These are phyloP conservation scores for Heliconius erato DNA, from an alignment of 2,888 invertebrate species.

Conservation along the genomic window DNA sequence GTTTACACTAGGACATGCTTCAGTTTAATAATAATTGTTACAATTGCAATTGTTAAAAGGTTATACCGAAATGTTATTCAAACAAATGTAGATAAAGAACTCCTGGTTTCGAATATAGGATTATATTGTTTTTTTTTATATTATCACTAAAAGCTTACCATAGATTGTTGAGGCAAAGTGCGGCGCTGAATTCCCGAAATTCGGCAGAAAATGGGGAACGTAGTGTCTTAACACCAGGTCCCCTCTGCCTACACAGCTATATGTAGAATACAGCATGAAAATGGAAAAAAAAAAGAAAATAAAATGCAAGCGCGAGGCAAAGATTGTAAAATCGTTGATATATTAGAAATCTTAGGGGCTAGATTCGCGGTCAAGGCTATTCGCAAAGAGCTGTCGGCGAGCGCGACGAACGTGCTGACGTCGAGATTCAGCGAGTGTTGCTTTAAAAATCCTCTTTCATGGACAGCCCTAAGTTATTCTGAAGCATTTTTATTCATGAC, in stretches of 20 bases:
- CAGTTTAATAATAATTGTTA: background rate
- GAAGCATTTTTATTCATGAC: conserved; percentile 38
- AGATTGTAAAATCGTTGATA: conserved; percentile 30
- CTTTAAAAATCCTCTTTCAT: conserved; percentile 40
- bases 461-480: conserved; percentile 30
- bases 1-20: conserved; percentile 3
- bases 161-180: too few relatives aligned
- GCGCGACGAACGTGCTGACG: conserved; percentile 44
- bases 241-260: too few relatives aligned
- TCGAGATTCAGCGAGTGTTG: conserved; percentile 36
- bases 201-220: too few relatives aligned
- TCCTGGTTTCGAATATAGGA: background rate
- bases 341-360: conserved; percentile 32
- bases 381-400: conserved; percentile 45
- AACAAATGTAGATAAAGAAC: background rate
- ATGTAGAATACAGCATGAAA: background rate
- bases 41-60: background rate
- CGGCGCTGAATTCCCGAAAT: too few relatives aligned
- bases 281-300: background rate
- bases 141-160: too few relatives aligned
- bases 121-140: background rate
- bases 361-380: conserved; percentile 45
- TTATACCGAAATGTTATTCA: background rate
- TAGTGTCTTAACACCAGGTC: too few relatives aligned
- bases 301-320: background rate